Conservation (phyloP, 2,113 vertebrate species). For the Megaptera novaeangliae region DNA sequence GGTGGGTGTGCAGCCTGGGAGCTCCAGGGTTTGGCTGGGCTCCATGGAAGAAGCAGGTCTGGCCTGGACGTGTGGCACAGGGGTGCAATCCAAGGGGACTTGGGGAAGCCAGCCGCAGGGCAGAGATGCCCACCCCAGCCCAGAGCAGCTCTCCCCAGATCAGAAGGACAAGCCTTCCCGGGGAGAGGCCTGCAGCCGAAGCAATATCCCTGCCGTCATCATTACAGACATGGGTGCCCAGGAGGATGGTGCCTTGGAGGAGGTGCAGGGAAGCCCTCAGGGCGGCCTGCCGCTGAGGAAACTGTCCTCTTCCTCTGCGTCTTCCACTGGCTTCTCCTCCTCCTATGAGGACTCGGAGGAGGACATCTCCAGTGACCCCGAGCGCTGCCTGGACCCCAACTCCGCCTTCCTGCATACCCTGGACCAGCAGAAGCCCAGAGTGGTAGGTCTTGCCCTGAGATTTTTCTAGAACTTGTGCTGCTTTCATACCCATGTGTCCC, state of each 20-base stretch:
- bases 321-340: constrained; percentile 96
- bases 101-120: constrained; percentile 35
- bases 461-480: neutral
- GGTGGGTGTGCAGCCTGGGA: neutral
- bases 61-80: neutral
- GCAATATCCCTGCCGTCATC: constrained; percentile 90
- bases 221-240: constrained; percentile 90
- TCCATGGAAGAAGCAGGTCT: neutral
- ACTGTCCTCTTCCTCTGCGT: constrained; percentile 95
- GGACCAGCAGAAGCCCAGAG: constrained; percentile 89
- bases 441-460: constrained; percentile 85
- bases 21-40: neutral
- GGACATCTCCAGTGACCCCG: constrained; percentile 95
- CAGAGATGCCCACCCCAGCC: neutral
- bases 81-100: neutral
- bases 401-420: constrained; percentile 88
- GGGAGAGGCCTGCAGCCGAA: constrained; percentile 26
- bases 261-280: constrained; percentile 76
- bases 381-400: constrained; percentile 87
- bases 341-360: constrained; percentile 98
- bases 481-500: neutral
- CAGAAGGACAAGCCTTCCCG: constrained; percentile 9
- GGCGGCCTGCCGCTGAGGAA: constrained; percentile 86
- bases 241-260: constrained; percentile 74
- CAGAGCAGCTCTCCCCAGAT: neutral